Percentiles rank a stretch among this genome's conserved stretches.
phyloP scores from a whole-genome alignment of 2,888 invertebrate species.

The Bibio marci region DNA sequence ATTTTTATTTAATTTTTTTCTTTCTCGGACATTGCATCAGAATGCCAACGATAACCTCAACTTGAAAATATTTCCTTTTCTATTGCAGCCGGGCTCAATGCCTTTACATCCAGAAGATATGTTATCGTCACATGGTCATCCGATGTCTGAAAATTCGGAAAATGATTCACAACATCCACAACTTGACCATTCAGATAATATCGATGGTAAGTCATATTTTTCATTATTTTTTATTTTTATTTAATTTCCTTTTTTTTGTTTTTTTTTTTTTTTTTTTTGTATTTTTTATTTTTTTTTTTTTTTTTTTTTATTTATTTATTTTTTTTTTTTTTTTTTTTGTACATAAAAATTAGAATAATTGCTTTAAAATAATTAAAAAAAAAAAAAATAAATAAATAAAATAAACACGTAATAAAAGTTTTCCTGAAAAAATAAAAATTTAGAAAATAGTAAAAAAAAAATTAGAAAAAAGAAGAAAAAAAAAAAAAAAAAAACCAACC shows the following conservation, averaged over 20 bases:
- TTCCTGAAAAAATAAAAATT: too few relatives aligned
- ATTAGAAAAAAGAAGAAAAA: too few relatives aligned
- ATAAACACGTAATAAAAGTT: background rate
- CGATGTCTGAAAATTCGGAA: slow-evolving; percentile 35
- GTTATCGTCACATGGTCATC: slow-evolving; percentile 42
- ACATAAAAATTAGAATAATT: too few relatives aligned
- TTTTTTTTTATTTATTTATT: background rate
- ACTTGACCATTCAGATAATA: slow-evolving; percentile 53
- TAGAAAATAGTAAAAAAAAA: too few relatives aligned
- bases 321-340: background rate
- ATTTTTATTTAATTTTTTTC: too few relatives aligned
- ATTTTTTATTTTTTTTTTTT: background rate
- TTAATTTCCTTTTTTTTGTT: slow-evolving; percentile 6
- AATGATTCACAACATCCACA: slow-evolving; percentile 35
- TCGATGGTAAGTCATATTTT: slow-evolving; percentile 46
- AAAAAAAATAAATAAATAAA: background rate
- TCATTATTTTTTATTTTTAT: slow-evolving; percentile 1
- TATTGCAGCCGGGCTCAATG: slow-evolving; percentile 14
- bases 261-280: slow-evolving; percentile 7
- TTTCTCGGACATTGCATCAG: too few relatives aligned
- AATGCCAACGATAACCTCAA: too few relatives aligned
- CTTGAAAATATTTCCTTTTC: background rate
- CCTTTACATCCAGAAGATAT: slow-evolving; percentile 38
- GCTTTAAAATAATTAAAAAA: background rate
- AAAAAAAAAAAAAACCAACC: too few relatives aligned